These are phyloP conservation scores for Imbricaverruca yamaguchii DNA, from an alignment of 2,888 invertebrate species.

Conservation along the genomic window DNA sequence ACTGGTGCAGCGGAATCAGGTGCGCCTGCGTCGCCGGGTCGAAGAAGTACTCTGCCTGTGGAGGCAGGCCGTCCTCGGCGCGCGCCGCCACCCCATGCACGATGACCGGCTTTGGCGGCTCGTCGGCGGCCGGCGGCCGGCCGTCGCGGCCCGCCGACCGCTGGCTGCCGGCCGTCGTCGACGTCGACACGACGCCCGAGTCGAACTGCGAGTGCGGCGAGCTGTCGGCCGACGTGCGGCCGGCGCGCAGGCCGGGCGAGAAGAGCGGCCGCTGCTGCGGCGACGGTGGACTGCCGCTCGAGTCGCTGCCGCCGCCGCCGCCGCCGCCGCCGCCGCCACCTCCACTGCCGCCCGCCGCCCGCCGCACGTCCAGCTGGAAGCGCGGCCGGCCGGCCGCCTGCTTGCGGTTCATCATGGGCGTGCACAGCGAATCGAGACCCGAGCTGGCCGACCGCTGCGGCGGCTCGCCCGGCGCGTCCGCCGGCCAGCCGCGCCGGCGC, in stretches of 20 bases:
- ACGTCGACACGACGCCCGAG: constrained; percentile 35
- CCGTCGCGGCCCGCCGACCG: constrained; percentile 9
- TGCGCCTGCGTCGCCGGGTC: constrained; percentile 46
- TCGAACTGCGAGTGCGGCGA: constrained; percentile 35
- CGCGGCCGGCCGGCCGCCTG: constrained; percentile 32
- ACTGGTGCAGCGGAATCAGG: constrained; percentile 73
- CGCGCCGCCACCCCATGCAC: constrained; percentile 19
- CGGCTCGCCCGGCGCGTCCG: constrained; percentile 27
- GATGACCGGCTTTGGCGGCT: constrained; percentile 30
- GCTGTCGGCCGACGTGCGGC: constrained; percentile 33
- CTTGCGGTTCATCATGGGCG: constrained; percentile 37
- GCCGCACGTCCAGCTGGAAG: constrained; percentile 4
- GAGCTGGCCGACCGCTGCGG: constrained; percentile 30
- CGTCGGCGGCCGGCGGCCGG: constrained; percentile 21
- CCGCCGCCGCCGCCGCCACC: constrained; percentile 23
- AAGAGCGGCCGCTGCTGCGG: constrained; percentile 25
- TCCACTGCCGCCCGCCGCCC: constrained; percentile 8
- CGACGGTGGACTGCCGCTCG: constrained; percentile 23
- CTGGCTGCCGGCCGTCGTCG: constrained; percentile 27
- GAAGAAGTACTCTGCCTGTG: constrained; percentile 38
- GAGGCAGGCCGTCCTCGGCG: constrained; percentile 33
- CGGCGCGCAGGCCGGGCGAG: constrained; percentile 24
- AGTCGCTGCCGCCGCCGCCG: constrained; percentile 22
- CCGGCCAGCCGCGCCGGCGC: constrained; percentile 34
- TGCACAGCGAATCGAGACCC: constrained; percentile 35